Conservation (phyloP, 2,888 invertebrate genomes). For the Clitarchus hookeri region DNA sequence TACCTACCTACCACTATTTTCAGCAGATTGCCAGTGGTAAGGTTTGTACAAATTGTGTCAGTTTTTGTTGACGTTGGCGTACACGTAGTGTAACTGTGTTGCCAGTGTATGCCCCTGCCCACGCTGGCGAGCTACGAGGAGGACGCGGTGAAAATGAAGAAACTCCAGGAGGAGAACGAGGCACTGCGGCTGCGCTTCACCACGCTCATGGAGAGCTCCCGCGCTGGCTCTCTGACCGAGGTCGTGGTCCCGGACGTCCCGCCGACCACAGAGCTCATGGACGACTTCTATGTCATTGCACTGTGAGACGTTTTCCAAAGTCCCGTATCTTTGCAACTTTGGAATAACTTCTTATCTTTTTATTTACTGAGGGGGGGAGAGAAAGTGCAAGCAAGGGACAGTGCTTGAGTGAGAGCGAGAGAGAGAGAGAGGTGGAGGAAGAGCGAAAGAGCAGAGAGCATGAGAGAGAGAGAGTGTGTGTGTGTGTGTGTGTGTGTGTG, state of each 20-base stretch:
- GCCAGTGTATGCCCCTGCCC: conserved; percentile 84
- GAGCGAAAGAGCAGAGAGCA: no score
- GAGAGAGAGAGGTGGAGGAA: no score
- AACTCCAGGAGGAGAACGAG: conserved; percentile 84
- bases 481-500: no score
- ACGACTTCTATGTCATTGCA: conserved; percentile 90
- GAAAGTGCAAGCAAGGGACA: no score
- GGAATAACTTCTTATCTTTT: conserved; percentile 52
- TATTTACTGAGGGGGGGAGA: no score
- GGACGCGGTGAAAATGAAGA: conserved; percentile 77
- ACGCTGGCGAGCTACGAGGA: conserved; percentile 84
- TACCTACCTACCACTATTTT: no score
- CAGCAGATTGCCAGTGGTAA: no score
- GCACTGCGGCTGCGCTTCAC: conserved; percentile 64
- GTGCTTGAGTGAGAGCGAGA: no score
- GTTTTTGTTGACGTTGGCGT: no score
- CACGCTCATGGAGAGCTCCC: conserved; percentile 55
- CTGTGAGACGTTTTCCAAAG: conserved; percentile 60
- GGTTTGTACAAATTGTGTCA: no score
- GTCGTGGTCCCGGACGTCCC: conserved; percentile 57
- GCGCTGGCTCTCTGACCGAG: conserved; percentile 18
- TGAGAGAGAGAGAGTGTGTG: no score
- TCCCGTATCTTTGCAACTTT: background rate
- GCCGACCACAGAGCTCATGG: conserved; percentile 79
- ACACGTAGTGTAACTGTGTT: no score